Conservation (phyloP, 1,140 invertebrate species). For the Conus ventricosus region DNA sequence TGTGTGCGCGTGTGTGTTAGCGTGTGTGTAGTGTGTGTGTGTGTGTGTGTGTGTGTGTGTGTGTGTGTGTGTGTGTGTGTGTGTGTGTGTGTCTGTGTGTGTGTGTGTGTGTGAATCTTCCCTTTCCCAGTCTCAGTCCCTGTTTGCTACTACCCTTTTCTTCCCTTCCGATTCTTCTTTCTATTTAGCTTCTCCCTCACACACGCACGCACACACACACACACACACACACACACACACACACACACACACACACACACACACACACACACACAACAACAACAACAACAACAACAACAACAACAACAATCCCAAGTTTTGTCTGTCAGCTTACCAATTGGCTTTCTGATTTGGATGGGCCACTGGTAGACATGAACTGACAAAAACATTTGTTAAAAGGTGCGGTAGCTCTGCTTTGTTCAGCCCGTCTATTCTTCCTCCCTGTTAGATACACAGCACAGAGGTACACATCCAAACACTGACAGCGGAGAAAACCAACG, state of each 20-base stretch:
- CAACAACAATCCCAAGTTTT: too few relatives aligned
- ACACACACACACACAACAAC: too few relatives aligned
- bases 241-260: too few relatives aligned
- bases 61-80: neutral
- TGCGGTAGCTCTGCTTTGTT: neutral
- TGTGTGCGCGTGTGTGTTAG: neutral
- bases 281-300: too few relatives aligned
- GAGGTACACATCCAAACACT: too few relatives aligned
- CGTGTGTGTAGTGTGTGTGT: neutral
- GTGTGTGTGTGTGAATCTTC: neutral
- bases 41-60: neutral
- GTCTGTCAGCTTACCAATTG: too few relatives aligned
- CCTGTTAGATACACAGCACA: neutral
- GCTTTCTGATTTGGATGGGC: too few relatives aligned
- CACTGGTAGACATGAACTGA: too few relatives aligned
- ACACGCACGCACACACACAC: too few relatives aligned
- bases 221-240: too few relatives aligned
- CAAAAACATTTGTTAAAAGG: too few relatives aligned
- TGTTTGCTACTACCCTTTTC: neutral
- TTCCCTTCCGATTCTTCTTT: neutral
- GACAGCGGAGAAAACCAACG: too few relatives aligned
- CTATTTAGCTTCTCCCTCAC: neutral
- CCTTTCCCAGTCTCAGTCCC: slow-evolving; percentile 8
- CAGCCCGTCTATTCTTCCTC: neutral
- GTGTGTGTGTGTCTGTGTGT: neutral